A percentile compares a stretch with the other conserved stretches of the same genome.
phyloP scores from a whole-genome alignment of 2,888 invertebrate species.

The Onchidella celtica region DNA sequence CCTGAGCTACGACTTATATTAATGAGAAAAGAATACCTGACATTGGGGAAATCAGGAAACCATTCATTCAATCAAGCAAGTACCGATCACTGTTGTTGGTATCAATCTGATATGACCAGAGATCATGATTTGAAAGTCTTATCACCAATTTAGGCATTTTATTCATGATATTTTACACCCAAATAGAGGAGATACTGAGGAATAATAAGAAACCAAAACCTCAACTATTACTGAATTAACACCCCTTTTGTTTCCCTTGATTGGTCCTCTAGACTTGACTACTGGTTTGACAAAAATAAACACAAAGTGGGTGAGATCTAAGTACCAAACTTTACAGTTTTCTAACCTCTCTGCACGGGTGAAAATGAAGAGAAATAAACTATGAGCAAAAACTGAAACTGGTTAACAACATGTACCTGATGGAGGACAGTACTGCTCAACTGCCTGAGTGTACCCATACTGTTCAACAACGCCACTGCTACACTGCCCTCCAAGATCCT shows the following conservation, averaged over 20 bases:
- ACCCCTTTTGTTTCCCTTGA: no score
- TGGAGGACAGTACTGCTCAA: constrained; percentile 13
- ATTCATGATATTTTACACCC: no score
- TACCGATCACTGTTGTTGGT: background rate
- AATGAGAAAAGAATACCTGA: background rate
- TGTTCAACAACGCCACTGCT: background rate
- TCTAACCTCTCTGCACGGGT: no score
- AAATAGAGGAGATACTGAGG: background rate
- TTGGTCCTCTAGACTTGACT: no score
- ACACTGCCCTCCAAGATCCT: background rate
- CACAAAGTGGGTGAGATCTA: no score
- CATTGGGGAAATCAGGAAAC: background rate
- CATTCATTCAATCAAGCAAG: background rate
- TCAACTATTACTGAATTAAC: background rate
- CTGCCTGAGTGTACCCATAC: constrained; percentile 8
- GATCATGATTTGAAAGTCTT: no score
- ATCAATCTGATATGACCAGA: no score
- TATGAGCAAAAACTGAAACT: background rate
- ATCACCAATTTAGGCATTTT: no score
- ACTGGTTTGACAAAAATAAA: no score
- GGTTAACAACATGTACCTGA: constrained; percentile 9
- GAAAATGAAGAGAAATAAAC: background rate
- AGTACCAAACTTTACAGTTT: no score
- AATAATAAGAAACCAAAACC: background rate
- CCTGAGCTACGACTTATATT: background rate